These are phyloP conservation scores for Andrena hattorfiana DNA, from an alignment of 2,888 invertebrate species.

Conservation along the genomic window DNA sequence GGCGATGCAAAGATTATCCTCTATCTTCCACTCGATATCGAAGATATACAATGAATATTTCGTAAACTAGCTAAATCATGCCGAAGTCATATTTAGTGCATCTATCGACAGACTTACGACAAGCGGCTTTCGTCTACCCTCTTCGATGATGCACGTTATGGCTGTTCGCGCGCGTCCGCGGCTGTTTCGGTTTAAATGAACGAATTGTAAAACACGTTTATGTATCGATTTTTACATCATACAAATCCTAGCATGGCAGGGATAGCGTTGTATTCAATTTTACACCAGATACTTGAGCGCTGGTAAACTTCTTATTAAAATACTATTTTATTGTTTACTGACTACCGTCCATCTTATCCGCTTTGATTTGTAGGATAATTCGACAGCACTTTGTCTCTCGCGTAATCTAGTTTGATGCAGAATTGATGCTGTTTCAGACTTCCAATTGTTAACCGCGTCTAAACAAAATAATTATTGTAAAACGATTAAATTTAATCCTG, in stretches of 20 bases:
- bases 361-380: constrained; percentile 35
- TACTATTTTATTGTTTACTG: constrained; percentile 42
- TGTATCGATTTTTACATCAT: constrained; percentile 28
- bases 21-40: constrained; percentile 31
- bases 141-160: constrained; percentile 32
- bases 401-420: not conserved
- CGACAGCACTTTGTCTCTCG: constrained; percentile 7
- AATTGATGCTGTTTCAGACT: not conserved
- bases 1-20: constrained; percentile 50
- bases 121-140: constrained; percentile 37
- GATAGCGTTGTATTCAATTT: constrained; percentile 37
- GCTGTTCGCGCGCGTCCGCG: constrained; percentile 23
- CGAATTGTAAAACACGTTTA: constrained; percentile 46
- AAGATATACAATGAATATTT: constrained; percentile 41
- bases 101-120: constrained; percentile 23
- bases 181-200: constrained; percentile 42
- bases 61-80: constrained; percentile 57
- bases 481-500: too few relatives aligned
- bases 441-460: not conserved
- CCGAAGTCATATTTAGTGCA: constrained; percentile 27
- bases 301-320: constrained; percentile 53
- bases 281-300: constrained; percentile 29
- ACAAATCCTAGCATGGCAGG: constrained; percentile 30
- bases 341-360: constrained; percentile 19
- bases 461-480: not conserved